Base-by-base conservation (phyloP, 1,140 invertebrate genomes). In the Plectrocnemia conspersa region DNA sequence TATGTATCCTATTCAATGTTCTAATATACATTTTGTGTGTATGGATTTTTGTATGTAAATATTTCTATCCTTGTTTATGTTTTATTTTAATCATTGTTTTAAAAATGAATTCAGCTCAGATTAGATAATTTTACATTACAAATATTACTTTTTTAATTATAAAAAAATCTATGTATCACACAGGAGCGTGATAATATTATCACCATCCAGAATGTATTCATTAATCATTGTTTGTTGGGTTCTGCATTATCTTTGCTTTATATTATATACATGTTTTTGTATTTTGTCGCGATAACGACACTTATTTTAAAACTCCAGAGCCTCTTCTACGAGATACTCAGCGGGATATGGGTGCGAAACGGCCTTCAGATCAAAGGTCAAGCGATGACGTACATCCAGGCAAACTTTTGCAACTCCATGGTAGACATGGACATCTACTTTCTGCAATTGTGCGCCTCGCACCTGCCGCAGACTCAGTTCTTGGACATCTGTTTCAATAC, bases 311-410 rank as follows among this genome's bases (percentile, higher is more conserved):
- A 41, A 74, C n/a, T 79, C 32, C 74, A 97, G 89, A 91, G 91
- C 50, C 85, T 91, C 0, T 93, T 96, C 72, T 91, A 95, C 70
- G 94, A 98, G 78, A 95, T 97, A 62, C 76, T 94, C 40, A 87
- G 86, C 63, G 91, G 90, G 10, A 81, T 97, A 64, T 98, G 95
- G 95, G 90, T 97, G 21, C 80, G 94, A 46, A 98, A 98, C 75
- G 96, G 95, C 1, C 77, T 97, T 1, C 95, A 98, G 78, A 97
- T 98, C 61, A 93, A 93, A 73, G 93, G 93, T 10, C 94, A 98
- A 75, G 93, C 94, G 3, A 97, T 98, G 92, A 97, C 95, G 15
- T 98, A 98, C 68, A 93, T 97, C 60, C 95, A 98, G 70, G 94
- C 91, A 54, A 96, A 98, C 75, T 98, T 98, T 74, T 97, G 93